Evolutionary conservation across 2,113 vertebrate genomes (phyloP), one percentile per base, ranked within the genome.

Genomic region (Neogobius melanostomus): DNA sequence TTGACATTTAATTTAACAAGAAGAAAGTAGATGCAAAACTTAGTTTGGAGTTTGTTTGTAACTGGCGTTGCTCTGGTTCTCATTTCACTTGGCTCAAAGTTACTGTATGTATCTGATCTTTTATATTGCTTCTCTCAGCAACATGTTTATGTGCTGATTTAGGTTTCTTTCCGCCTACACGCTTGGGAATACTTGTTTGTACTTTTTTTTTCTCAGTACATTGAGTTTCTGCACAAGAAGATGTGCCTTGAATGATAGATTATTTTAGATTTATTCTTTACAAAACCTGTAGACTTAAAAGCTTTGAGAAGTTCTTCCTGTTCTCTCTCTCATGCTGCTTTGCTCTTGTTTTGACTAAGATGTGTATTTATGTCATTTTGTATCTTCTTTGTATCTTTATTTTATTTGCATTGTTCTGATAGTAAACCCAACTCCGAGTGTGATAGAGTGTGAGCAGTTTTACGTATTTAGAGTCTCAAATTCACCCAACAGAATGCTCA

Each of bases 161-260:
- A 8, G 61, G 45, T 67, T 69, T 73, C 11, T 57, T 47, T 28
- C 6, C 15, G n/a, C 52, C 73, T 69, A 44, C 53, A 62, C 46
- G 7, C 42, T 61, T 8, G 57, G 8, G 67, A 45, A 0, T 3
- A 64, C 57, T 61, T 48, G 69, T 69, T 72, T 7, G n/a, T 69
- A 10, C 46, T 43, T 36, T 60, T 36, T 59, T 12, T 12, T 36
- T 17, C 36, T 43, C 7, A 5, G 1, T 42, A 7, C 56, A 57
- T 57, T 12, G 28, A 12, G 11, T 59, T 12, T 59, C 8, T 42
- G 12, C 28, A 42, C 28, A 5, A 14, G 3, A 44, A 43, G 59
- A 14, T 8, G 36, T 61, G 59, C 12, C 50, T 76, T 53, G 82
- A 51, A 66, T 81, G 47, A 76, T 68, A 43, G 75, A 82, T 83